These are phyloP conservation scores for Chrysina gloriosa DNA, from an alignment of 2,888 invertebrate genomes.

Conservation along the genomic window DNA sequence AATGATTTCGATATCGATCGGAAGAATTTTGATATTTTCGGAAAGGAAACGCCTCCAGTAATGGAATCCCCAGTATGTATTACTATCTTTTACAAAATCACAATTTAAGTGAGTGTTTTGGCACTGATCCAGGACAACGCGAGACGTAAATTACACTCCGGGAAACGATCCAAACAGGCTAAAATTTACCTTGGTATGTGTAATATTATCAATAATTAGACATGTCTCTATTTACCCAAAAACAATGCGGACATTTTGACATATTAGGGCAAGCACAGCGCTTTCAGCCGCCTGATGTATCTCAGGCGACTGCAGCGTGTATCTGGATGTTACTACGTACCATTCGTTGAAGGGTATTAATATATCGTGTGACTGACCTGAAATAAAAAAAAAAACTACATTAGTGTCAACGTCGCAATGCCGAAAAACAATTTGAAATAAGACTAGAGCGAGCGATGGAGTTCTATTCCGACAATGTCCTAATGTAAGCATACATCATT, in stretches of 20 bases:
- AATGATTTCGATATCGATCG: too few species aligned
- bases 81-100: too few species aligned
- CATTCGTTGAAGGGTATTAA: conserved; percentile 6
- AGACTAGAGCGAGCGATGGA: too few species aligned
- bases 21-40: too few species aligned
- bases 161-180: conserved; percentile 1
- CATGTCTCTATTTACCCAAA: too few species aligned
- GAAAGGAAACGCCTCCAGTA: too few species aligned
- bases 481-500: too few species aligned
- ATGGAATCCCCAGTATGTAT: too few species aligned
- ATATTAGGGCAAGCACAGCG: not conserved
- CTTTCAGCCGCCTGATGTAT: not conserved
- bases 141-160: too few species aligned
- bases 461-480: too few species aligned
- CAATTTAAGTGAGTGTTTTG: too few species aligned
- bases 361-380: conserved; percentile 22
- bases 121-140: too few species aligned
- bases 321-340: conserved; percentile 8
- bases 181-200: conserved; percentile 17
- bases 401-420: conserved; percentile 10
- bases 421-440: conserved; percentile 6
- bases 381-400: conserved; percentile 4
- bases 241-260: conserved; percentile 3
- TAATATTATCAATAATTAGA: conserved; percentile 4
- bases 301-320: not conserved